These are phyloP conservation scores for Entomobrya proxima DNA, from an alignment of 2,888 invertebrate genomes.

Conservation along the genomic window DNA sequence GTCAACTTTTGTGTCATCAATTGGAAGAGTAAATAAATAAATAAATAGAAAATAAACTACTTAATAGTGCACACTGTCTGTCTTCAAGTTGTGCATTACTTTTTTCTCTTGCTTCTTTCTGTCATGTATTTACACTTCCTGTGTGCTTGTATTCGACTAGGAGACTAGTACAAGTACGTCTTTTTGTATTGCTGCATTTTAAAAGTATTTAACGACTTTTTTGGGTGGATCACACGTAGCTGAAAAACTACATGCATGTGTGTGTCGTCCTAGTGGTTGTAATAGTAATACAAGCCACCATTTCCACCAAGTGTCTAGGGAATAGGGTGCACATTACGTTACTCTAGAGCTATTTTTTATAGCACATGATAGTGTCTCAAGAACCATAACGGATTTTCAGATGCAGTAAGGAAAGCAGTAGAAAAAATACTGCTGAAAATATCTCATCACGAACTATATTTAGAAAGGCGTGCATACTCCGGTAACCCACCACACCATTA, in stretches of 20 bases:
- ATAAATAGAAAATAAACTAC: neutral
- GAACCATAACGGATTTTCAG: neutral
- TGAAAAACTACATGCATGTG: neutral
- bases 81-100: neutral
- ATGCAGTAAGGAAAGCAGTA: neutral
- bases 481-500: neutral
- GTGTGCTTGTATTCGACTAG: neutral
- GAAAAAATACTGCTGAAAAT: slow-evolving; percentile 58
- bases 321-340: too few relatives aligned
- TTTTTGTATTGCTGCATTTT: slow-evolving; percentile 24
- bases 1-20: slow-evolving; percentile 44
- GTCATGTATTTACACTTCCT: slow-evolving; percentile 12
- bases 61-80: neutral
- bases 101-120: too few relatives aligned
- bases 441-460: slow-evolving; percentile 59
- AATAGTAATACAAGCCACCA: too few relatives aligned
- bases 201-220: slow-evolving; percentile 1
- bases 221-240: neutral
- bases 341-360: too few relatives aligned
- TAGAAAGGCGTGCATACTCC: slow-evolving; percentile 52
- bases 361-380: neutral
- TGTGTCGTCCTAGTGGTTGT: too few relatives aligned
- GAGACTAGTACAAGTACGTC: too few relatives aligned
- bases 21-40: slow-evolving; percentile 9
- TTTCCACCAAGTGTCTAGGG: neutral